phyloP scores from a whole-genome alignment of 2,888 invertebrate species.

The Arenicola marina region DNA sequence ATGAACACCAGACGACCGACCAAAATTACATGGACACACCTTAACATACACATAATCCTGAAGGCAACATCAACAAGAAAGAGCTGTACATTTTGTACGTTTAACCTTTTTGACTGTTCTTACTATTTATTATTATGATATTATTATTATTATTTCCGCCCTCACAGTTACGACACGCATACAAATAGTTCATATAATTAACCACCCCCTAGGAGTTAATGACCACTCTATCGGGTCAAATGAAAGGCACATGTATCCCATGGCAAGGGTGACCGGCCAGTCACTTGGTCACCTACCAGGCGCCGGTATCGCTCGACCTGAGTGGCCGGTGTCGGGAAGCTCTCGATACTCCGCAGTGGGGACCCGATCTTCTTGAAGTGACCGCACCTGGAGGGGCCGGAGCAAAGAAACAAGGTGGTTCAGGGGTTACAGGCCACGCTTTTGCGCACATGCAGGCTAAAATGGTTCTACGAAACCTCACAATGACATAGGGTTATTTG shows the following conservation, averaged over 20 bases:
- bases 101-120: background rate
- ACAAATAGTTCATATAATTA: too few species aligned
- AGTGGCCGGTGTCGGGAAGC: slow-evolving; percentile 52
- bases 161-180: too few species aligned
- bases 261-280: background rate
- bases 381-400: slow-evolving; percentile 50
- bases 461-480: too few species aligned
- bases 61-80: background rate
- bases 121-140: too few species aligned
- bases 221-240: background rate
- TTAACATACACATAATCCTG: background rate
- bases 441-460: too few species aligned
- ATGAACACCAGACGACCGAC: too few species aligned
- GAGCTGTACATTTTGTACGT: background rate
- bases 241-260: too few species aligned
- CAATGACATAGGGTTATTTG: too few species aligned
- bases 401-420: too few species aligned
- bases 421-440: too few species aligned
- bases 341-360: slow-evolving; percentile 59
- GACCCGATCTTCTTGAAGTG: slow-evolving; percentile 62
- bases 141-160: background rate
- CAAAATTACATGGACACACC: background rate
- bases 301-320: slow-evolving; percentile 56
- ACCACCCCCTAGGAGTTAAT: too few species aligned
- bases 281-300: slow-evolving; percentile 41